Evolutionary conservation across 2,888 invertebrate genomes (phyloP), one percentile per base, ranked within the genome.

Genomic region (Limnephilus marmoratus): DNA sequence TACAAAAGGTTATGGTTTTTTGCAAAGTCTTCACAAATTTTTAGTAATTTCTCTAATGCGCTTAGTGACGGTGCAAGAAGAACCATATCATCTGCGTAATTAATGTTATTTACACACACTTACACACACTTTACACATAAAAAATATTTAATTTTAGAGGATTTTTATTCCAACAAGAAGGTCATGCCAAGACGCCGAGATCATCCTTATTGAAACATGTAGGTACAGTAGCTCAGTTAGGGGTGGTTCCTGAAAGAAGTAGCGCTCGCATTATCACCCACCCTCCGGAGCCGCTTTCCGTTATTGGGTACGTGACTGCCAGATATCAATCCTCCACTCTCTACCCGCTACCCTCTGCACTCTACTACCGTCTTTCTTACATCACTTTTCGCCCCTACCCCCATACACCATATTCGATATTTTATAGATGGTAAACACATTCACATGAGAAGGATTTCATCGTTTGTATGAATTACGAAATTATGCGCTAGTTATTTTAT

Each of bases 251-350:
- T 5, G 85, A 45, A 85, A 37, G 85, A 85, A 85, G 37, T 85
- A 45, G 85, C 85, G 85, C 45, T n/a, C n/a, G 68, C 68, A 88
- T 88, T 88, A 88, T 80, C 88, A 80, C 88, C 88, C 88, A 37
- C 68, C 80, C 80, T 13, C 29, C 45, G n/a, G 86, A 49, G 88
- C 88, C 90, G 90, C 92, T 92, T 91, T 81, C 88, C 93, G 93
- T 93, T 93, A 93, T 93, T 93, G 93, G 93, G 91, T 93, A 93
- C 93, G 93, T 93, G 93, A 93, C 93, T 91, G 89, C 80, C 90
- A 90, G 93, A 89, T 93, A 93, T 93, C 93, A 93, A 93, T 93
- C 93, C 93, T 90, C 93, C 87, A 92, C 91, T 92, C 53, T 68
- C 53, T 68, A 68, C 53, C 3, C 53, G 13, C 88, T 24, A 68